These are phyloP conservation scores for Poecilia wingei DNA, from an alignment of 2,797 vertebrate species.

Conservation along the genomic window DNA sequence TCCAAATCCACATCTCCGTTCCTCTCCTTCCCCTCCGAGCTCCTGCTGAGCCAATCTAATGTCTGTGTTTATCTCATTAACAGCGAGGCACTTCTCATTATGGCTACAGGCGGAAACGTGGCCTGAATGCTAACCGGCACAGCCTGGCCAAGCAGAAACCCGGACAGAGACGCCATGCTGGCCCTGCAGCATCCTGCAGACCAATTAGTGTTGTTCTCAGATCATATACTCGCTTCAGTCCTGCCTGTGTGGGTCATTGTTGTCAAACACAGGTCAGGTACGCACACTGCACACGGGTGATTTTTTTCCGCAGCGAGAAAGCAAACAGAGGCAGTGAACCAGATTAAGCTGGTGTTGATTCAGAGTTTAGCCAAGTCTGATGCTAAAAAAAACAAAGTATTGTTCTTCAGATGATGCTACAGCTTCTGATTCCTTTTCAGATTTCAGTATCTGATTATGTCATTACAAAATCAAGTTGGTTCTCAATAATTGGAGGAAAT, in stretches of 20 bases:
- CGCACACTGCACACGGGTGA: background rate
- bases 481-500: background rate
- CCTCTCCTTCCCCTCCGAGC: conserved; percentile 40
- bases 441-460: background rate
- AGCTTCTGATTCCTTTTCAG: background rate
- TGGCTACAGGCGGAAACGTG: conserved; percentile 64
- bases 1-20: conserved; percentile 4
- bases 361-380: background rate
- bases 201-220: conserved; percentile 56
- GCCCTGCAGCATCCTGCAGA: conserved; percentile 38
- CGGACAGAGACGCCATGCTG: conserved; percentile 39
- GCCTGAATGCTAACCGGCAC: conserved; percentile 67
- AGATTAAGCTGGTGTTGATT: conserved; percentile 5
- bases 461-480: background rate
- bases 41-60: conserved; percentile 70
- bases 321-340: conserved; percentile 1
- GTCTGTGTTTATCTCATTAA: conserved; percentile 83
- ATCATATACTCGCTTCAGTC: conserved; percentile 32
- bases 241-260: conserved; percentile 16
- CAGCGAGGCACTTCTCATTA: conserved; percentile 66
- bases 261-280: conserved; percentile 22
- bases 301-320: background rate
- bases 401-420: background rate
- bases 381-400: background rate
- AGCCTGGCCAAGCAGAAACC: conserved; percentile 40